phyloP scores from a whole-genome alignment of 2,888 invertebrate genomes.

The Meandrusa payeni region DNA sequence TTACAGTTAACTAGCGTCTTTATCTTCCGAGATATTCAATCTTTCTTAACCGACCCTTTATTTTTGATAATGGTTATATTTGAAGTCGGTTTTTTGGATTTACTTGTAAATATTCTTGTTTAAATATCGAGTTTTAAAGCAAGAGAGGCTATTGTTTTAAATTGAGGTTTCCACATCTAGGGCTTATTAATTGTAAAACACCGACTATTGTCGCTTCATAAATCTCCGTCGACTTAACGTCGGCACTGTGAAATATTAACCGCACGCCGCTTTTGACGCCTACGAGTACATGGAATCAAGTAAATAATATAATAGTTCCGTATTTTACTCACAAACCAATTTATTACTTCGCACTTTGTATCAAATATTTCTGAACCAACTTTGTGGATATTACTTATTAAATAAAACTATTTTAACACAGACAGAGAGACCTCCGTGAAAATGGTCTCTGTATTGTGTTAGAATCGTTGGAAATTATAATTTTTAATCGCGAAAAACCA shows the following conservation, averaged over 20 bases:
- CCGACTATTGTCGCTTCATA: constrained; percentile 62
- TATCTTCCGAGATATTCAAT: no score
- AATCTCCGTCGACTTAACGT: constrained; percentile 75
- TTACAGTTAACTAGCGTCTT: no score
- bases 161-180: constrained; percentile 29
- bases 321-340: constrained; percentile 39
- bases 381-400: no score
- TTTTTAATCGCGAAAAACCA: no score
- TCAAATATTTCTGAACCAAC: constrained; percentile 23
- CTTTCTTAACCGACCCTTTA: no score
- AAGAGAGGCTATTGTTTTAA: constrained; percentile 13
- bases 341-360: constrained; percentile 27
- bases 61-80: no score
- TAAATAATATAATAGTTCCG: constrained; percentile 58
- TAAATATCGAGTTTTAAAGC: constrained; percentile 1
- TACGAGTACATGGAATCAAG: constrained; percentile 47
- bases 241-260: constrained; percentile 75
- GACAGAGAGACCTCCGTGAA: no score
- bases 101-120: no score
- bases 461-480: no score
- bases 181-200: constrained; percentile 73
- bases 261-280: constrained; percentile 71
- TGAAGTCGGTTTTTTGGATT: no score
- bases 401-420: no score
- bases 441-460: no score